Percentiles rank a stretch among this genome's conserved stretches.
Evolutionary conservation across 2,113 vertebrate species (phyloP).

Genomic region (Paramormyrops kingsleyae): DNA sequence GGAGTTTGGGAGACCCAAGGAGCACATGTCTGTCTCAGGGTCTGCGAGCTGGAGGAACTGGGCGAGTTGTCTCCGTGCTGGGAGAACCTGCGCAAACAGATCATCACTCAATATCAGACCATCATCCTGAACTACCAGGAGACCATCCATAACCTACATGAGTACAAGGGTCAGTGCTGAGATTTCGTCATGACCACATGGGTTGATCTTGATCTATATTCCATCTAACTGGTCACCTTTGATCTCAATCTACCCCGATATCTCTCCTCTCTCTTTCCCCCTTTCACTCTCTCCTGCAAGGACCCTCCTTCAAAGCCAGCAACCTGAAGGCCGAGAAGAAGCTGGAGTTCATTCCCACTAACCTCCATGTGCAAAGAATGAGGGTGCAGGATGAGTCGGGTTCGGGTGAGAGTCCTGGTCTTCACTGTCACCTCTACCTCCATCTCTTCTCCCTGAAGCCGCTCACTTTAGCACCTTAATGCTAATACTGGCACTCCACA

Average conservation of each 20-base stretch:
- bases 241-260: not conserved
- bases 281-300: slow-evolving; percentile 30
- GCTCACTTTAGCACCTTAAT: not conserved
- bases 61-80: slow-evolving; percentile 93
- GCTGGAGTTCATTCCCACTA: slow-evolving; percentile 93
- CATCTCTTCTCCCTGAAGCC: not conserved
- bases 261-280: slow-evolving; percentile 1
- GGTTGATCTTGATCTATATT: not conserved
- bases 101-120: slow-evolving; percentile 95
- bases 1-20: not conserved
- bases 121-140: slow-evolving; percentile 98
- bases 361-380: slow-evolving; percentile 96
- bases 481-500: not conserved
- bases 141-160: slow-evolving; percentile 89
- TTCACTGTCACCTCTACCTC: not conserved
- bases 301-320: slow-evolving; percentile 96
- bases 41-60: slow-evolving; percentile 93
- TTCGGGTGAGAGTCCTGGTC: slow-evolving; percentile 63
- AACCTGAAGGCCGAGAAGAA: slow-evolving; percentile 93
- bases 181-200: not conserved
- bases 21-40: slow-evolving; percentile 52
- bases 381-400: slow-evolving; percentile 90
- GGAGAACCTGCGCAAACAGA: slow-evolving; percentile 93
- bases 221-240: not conserved
- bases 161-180: slow-evolving; percentile 81